Evolutionary conservation across 64 coral and sea anemone genomes (phyloP).

Genomic region (Orbicella faveolata): DNA sequence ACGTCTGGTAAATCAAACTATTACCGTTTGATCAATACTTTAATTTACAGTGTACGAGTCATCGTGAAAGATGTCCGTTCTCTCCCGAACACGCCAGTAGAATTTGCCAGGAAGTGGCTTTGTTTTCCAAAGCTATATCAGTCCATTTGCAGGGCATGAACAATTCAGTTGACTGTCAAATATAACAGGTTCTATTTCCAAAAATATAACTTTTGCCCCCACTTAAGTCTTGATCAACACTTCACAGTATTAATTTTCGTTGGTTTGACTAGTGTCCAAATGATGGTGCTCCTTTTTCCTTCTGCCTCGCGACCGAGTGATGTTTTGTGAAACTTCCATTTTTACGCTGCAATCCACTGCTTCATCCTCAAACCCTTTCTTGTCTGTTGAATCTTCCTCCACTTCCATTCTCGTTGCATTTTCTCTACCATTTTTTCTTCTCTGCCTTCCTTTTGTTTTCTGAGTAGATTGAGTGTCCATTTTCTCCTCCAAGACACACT

Average conservation of each 20-base stretch:
- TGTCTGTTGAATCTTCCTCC: not conserved
- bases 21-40: too few species aligned
- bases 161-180: not conserved
- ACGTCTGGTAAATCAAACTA: too few species aligned
- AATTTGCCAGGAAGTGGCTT: too few species aligned
- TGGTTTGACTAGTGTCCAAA: not conserved
- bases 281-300: not conserved
- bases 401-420: conserved; percentile 4
- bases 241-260: not conserved
- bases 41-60: too few species aligned
- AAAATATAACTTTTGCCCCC: not conserved
- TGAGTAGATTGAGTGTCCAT: conserved; percentile 3
- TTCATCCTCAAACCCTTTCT: not conserved
- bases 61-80: too few species aligned
- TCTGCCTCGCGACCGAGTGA: not conserved
- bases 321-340: not conserved
- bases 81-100: too few species aligned
- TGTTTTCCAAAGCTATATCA: too few species aligned
- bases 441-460: conserved; percentile 22
- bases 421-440: not conserved
- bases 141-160: too few species aligned
- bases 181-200: not conserved
- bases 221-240: not conserved
- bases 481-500: not conserved
- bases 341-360: not conserved